Percentiles rank a stretch among this genome's conserved stretches.
Conservation (phyloP, 2,797 vertebrate genomes). For the Echiichthys vipera region DNA sequence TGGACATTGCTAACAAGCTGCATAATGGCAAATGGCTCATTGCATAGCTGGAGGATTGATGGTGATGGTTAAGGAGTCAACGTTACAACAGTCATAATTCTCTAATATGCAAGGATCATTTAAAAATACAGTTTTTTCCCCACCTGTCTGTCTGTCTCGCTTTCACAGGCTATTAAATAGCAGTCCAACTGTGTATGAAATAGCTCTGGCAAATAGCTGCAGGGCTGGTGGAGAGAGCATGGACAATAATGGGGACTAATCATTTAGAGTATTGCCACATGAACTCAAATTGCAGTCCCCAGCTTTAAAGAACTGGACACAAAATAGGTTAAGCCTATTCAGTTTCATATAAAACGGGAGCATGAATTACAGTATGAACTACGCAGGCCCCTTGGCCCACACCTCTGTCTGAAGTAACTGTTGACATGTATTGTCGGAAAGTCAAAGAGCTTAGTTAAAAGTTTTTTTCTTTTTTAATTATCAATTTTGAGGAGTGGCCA, state of each 20-base stretch:
- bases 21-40: constrained; percentile 82
- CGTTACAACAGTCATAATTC: constrained; percentile 77
- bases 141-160: constrained; percentile 61
- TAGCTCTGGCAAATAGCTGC: constrained; percentile 65
- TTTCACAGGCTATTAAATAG: constrained; percentile 82
- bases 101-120: constrained; percentile 77
- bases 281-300: constrained; percentile 3
- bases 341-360: background rate
- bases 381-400: too few species aligned
- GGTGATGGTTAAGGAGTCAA: constrained; percentile 75
- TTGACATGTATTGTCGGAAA: background rate
- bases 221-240: constrained; percentile 31
- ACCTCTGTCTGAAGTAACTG: background rate
- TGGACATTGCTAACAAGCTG: constrained; percentile 83
- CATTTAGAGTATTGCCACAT: constrained; percentile 26
- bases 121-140: constrained; percentile 70
- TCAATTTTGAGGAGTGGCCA: too few species aligned
- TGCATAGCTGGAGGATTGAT: constrained; percentile 79
- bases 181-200: constrained; percentile 79
- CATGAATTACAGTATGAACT: background rate
- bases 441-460: constrained; percentile 4
- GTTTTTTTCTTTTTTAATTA: too few species aligned
- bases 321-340: background rate
- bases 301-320: constrained; percentile 24
- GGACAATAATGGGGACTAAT: constrained; percentile 30